Evolutionary conservation across 2,113 vertebrate species (phyloP), one percentile per base, ranked within the genome.

Genomic region (Sorex araneus): DNA sequence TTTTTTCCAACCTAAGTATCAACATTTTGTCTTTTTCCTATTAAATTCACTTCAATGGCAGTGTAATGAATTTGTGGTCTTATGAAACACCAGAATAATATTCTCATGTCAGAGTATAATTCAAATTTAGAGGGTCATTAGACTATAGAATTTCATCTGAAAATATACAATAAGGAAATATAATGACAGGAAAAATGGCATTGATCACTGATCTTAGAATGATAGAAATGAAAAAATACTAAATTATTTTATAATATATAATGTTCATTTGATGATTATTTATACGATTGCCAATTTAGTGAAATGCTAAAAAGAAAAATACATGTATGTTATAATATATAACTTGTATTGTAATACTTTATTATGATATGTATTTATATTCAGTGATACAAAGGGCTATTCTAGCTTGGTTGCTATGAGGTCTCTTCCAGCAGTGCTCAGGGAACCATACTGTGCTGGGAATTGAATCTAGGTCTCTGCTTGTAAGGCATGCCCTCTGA

Each of bases 21-120:
- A 21, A 77, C 43, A 6, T 13, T 71, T 64, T 70, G 40, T n/a
- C 57, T 45, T 54, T 78, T 79, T 40, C 69, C 18, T 8, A 54
- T 76, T 77, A 94, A 81, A 47, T 94, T 84, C 10, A 64, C 67
- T 71, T 40, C n/a, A 77, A 77, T 91, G 16, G 4, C 77, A 91
- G 32, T 76, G 1, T 5, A 63, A 69, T 67, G 32, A 54, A 71
- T 89, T 86, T 67, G 12, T 36, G 13, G 45, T 40, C 28, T 90
- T 82, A 86, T 64, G 57, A 76, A 90, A 89, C 54, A 69, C 6
- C 21, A 82, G 18, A 57, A 47, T 1, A 57, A 78, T 43, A 28
- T 2, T 82, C 13, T 10, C 11, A 54, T 76, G 10, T 73, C 40
- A 80, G 66, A 83, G 50, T 6, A 81, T 32, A 89, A 15, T 60